Conservation (phyloP, 2,113 vertebrate species). For the Ceyx margarethae region DNA sequence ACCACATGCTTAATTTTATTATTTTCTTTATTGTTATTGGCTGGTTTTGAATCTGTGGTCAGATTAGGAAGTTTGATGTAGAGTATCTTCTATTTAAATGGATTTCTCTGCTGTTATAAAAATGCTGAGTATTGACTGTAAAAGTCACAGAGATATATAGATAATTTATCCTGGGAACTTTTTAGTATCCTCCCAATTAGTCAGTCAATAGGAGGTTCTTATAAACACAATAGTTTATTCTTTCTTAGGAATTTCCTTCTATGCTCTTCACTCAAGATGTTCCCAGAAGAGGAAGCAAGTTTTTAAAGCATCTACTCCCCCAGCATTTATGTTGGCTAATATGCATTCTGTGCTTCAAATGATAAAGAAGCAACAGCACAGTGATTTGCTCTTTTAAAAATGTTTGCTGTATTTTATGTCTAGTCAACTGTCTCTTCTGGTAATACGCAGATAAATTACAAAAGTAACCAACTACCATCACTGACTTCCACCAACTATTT, state of each 20-base stretch:
- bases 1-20: constrained; percentile 35
- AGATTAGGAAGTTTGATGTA: constrained; percentile 51
- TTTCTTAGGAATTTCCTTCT: constrained; percentile 63
- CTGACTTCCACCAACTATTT: constrained; percentile 39
- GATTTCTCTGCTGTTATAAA: constrained; percentile 49
- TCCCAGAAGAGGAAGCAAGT: constrained; percentile 62
- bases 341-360: constrained; percentile 25
- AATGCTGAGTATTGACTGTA: constrained; percentile 43
- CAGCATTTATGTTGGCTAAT: constrained; percentile 56
- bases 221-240: constrained; percentile 67
- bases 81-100: constrained; percentile 55
- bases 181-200: constrained; percentile 68
- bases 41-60: constrained; percentile 34
- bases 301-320: constrained; percentile 38
- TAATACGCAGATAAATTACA: constrained; percentile 52
- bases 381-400: constrained; percentile 47
- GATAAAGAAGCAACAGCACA: constrained; percentile 22
- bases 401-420: constrained; percentile 40
- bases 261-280: constrained; percentile 19
- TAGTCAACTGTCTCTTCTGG: constrained; percentile 27
- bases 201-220: constrained; percentile 65
- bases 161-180: constrained; percentile 61
- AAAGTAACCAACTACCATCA: constrained; percentile 13
- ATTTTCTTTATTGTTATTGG: constrained; percentile 35
- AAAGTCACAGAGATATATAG: constrained; percentile 42